Evolutionary conservation across 2,113 vertebrate species (phyloP).

Genomic region (Gopherus evgoodei): DNA sequence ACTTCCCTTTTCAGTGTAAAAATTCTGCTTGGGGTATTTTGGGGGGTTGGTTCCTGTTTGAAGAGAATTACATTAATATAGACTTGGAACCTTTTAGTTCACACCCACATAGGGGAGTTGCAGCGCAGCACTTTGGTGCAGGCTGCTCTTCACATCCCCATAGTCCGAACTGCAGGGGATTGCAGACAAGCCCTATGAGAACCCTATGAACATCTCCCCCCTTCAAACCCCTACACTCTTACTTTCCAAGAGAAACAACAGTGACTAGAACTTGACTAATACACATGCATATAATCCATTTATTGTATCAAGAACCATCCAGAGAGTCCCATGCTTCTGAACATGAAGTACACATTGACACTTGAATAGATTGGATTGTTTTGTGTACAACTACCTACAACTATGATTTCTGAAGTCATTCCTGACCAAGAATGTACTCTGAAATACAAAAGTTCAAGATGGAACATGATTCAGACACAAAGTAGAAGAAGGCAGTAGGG

Average conservation of each 20-base stretch:
- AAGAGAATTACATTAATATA: background rate
- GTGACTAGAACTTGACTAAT: background rate
- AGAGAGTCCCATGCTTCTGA: background rate
- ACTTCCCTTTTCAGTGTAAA: background rate
- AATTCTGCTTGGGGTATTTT: background rate
- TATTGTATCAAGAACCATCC: background rate
- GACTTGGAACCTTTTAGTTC: background rate
- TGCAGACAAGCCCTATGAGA: background rate
- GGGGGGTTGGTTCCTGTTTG: background rate
- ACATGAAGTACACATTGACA: background rate
- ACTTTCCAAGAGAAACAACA: background rate
- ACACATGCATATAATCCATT: background rate
- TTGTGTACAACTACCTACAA: background rate
- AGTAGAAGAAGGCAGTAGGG: background rate
- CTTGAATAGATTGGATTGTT: background rate
- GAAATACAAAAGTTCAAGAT: background rate
- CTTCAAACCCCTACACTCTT: background rate
- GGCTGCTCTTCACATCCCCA: background rate
- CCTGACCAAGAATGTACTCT: background rate
- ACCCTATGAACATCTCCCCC: background rate
- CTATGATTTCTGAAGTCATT: background rate
- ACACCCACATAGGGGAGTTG: background rate
- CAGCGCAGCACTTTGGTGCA: background rate
- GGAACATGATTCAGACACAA: fast-evolving
- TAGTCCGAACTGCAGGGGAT: background rate